Percentiles rank a stretch among this genome's conserved stretches.
Conservation (phyloP, 1,140 invertebrate genomes). For the Drosophila navojoa region DNA sequence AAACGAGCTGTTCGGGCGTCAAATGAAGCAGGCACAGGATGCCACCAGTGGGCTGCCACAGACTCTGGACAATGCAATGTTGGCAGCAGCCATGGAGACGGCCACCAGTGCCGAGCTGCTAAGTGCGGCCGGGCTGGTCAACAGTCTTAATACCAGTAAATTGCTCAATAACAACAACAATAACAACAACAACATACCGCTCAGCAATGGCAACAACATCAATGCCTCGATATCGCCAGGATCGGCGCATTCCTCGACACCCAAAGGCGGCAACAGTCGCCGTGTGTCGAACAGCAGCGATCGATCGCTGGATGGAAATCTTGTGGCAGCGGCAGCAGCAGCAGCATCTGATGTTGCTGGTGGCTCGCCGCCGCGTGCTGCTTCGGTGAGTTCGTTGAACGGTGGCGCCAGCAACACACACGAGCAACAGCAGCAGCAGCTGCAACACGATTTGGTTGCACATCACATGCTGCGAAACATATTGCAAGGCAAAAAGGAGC, state of each 20-base stretch:
- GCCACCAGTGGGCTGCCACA: slow-evolving; percentile 86
- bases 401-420: slow-evolving; percentile 74
- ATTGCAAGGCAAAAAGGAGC: slow-evolving; percentile 91
- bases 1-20: slow-evolving; percentile 91
- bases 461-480: slow-evolving; percentile 93
- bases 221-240: slow-evolving; percentile 63
- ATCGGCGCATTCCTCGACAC: slow-evolving; percentile 58
- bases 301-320: slow-evolving; percentile 64
- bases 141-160: slow-evolving; percentile 65
- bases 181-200: slow-evolving; percentile 52
- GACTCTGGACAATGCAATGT: slow-evolving; percentile 80
- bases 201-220: slow-evolving; percentile 64
- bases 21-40: slow-evolving; percentile 89
- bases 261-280: slow-evolving; percentile 52
- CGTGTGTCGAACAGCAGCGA: slow-evolving; percentile 77
- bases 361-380: slow-evolving; percentile 62
- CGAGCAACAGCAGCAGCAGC: slow-evolving; percentile 40
- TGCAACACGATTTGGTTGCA: slow-evolving; percentile 88
- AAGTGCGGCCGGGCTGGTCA: slow-evolving; percentile 61
- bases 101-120: slow-evolving; percentile 80
- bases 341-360: slow-evolving; percentile 52
- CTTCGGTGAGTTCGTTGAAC: slow-evolving; percentile 73
- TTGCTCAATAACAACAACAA: slow-evolving; percentile 65
- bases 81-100: slow-evolving; percentile 82
- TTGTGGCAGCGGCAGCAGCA: slow-evolving; percentile 25